These are phyloP conservation scores for Scytalopus superciliaris DNA, from an alignment of 2,113 vertebrate species.

Conservation along the genomic window DNA sequence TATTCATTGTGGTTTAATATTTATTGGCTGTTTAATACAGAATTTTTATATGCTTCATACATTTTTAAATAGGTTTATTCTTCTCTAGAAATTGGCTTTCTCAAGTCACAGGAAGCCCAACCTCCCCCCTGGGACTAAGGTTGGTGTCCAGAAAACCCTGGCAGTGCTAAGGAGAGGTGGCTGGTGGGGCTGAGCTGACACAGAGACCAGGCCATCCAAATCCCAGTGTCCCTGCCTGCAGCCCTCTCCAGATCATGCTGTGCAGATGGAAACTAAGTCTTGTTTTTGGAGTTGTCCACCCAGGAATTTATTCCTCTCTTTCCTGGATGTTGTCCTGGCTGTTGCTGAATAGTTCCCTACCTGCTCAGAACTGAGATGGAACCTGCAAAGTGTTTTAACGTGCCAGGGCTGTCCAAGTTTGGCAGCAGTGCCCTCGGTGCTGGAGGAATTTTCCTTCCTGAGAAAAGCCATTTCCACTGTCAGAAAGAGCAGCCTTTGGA, in stretches of 20 bases:
- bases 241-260: neutral
- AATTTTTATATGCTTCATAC: neutral
- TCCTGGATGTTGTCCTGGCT: neutral
- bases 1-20: constrained; percentile 51
- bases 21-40: constrained; percentile 42
- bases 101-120: neutral
- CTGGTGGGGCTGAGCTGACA: neutral
- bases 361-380: neutral
- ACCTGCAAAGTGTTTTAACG: neutral
- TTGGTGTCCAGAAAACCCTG: neutral
- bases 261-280: neutral
- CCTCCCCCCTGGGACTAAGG: neutral
- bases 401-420: neutral
- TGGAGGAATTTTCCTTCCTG: neutral
- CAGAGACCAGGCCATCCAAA: neutral
- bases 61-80: constrained; percentile 15
- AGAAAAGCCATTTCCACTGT: neutral
- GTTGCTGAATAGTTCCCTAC: neutral
- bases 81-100: neutral
- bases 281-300: neutral
- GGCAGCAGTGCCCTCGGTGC: neutral
- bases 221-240: neutral
- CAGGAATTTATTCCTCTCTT: neutral
- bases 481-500: neutral
- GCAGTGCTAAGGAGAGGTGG: neutral